A percentile compares a stretch with the other conserved stretches of the same genome.
Evolutionary conservation across 2,888 invertebrate species (phyloP).

Genomic region (Empis livida): DNA sequence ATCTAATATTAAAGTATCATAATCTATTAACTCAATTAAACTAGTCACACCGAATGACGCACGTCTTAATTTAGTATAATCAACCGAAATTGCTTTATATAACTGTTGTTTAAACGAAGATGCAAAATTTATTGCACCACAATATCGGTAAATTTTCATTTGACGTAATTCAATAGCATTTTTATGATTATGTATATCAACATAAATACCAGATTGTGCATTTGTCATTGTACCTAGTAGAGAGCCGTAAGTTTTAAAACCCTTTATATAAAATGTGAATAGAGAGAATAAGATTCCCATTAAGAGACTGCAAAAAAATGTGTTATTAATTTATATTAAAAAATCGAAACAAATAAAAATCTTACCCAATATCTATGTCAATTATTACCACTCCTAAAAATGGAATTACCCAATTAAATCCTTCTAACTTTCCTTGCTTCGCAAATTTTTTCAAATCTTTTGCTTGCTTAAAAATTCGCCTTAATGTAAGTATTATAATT

Average conservation of each 20-base stretch:
- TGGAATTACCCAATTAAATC: conserved; percentile 57
- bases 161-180: conserved; percentile 48
- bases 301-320: conserved; percentile 39
- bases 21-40: no score
- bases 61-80: conserved; percentile 35
- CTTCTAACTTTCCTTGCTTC: conserved; percentile 51
- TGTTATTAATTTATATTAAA: no score
- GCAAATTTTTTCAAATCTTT: conserved; percentile 51
- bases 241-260: conserved; percentile 46
- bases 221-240: conserved; percentile 48
- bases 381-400: conserved; percentile 56
- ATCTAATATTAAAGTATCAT: conserved; percentile 41
- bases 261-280: conserved; percentile 51
- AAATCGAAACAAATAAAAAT: background rate
- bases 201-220: conserved; percentile 51
- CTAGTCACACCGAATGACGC: no score
- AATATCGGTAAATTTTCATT: conserved; percentile 54
- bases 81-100: conserved; percentile 38
- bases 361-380: conserved; percentile 65
- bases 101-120: conserved; percentile 45
- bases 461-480: conserved; percentile 64
- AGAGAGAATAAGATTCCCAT: conserved; percentile 55
- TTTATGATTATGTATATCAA: conserved; percentile 49
- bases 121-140: conserved; percentile 54
- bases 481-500: conserved; percentile 60